Percentiles rank a stretch among this genome's conserved stretches.
phyloP scores from a whole-genome alignment of 2,797 vertebrate genomes.

The Neosalanx taihuensis region DNA sequence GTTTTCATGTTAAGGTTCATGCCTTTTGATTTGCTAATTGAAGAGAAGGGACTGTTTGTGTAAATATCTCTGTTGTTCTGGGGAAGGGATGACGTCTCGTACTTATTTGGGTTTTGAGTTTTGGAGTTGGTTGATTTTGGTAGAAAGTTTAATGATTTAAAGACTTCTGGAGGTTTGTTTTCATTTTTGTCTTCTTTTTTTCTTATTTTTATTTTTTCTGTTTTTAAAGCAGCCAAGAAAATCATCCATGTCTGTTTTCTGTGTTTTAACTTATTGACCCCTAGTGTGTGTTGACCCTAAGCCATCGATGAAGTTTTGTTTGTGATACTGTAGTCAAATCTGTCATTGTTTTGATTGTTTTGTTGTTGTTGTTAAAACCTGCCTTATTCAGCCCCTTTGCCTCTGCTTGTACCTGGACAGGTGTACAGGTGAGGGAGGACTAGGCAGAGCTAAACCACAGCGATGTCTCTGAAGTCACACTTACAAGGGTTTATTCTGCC shows the following conservation, averaged over 20 bases:
- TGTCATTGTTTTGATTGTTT: slow-evolving; percentile 27
- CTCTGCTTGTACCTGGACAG: slow-evolving; percentile 55
- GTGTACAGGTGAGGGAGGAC: slow-evolving; percentile 35
- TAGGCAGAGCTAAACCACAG: slow-evolving; percentile 4
- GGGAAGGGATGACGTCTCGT: not conserved
- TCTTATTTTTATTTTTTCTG: too few species aligned
- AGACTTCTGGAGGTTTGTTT: slow-evolving; percentile 20
- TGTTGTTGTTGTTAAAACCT: slow-evolving; percentile 56
- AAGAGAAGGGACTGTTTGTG: slow-evolving; percentile 48
- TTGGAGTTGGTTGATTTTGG: not conserved
- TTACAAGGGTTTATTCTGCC: slow-evolving; percentile 59
- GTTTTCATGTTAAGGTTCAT: slow-evolving; percentile 43
- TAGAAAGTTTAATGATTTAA: not conserved
- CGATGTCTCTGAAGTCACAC: slow-evolving; percentile 18
- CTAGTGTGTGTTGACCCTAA: slow-evolving; percentile 43
- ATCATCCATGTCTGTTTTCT: slow-evolving; percentile 45
- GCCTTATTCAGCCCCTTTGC: slow-evolving; percentile 70
- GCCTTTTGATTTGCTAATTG: slow-evolving; percentile 48
- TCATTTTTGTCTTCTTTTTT: slow-evolving; percentile 15
- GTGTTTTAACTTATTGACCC: slow-evolving; percentile 63
- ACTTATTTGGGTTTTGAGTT: not conserved
- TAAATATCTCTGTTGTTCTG: slow-evolving; percentile 28
- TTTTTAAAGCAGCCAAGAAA: slow-evolving; percentile 57
- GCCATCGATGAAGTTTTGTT: slow-evolving; percentile 19
- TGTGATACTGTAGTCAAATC: slow-evolving; percentile 10